Evolutionary conservation across 2,888 invertebrate genomes (phyloP).

Genomic region (Oconnorella tubifera): DNA sequence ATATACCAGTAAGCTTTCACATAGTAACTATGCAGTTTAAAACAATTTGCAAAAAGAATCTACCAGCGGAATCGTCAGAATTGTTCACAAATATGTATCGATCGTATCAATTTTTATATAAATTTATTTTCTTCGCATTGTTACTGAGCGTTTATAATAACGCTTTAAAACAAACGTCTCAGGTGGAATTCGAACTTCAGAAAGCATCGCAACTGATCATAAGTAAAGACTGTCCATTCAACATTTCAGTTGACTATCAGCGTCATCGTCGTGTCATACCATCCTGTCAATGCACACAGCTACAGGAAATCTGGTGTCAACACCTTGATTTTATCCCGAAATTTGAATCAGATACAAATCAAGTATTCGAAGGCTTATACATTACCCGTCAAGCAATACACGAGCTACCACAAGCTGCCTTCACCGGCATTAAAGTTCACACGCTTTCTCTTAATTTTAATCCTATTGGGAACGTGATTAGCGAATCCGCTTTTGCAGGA

Average conservation of each 20-base stretch:
- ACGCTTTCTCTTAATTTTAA: constrained; percentile 32
- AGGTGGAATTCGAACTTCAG: too few species aligned
- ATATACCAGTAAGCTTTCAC: too few species aligned
- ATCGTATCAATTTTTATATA: too few species aligned
- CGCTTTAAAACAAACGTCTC: too few species aligned
- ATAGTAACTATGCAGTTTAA: too few species aligned
- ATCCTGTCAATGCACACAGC: not conserved
- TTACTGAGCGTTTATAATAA: too few species aligned
- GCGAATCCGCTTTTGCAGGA: constrained; percentile 29
- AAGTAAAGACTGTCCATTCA: not conserved
- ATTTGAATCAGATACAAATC: constrained; percentile 18
- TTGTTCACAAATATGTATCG: too few species aligned
- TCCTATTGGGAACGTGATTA: constrained; percentile 27
- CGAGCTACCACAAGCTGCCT: constrained; percentile 25
- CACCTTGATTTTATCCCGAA: constrained; percentile 24
- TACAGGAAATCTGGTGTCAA: constrained; percentile 19
- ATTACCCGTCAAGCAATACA: constrained; percentile 25
- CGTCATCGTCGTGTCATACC: not conserved
- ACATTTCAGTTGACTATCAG: not conserved
- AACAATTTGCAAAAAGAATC: too few species aligned
- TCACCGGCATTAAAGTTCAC: constrained; percentile 27
- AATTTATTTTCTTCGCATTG: too few species aligned
- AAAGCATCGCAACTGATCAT: too few species aligned
- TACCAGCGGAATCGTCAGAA: too few species aligned
- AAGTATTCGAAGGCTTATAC: constrained; percentile 26